Evolutionary conservation across 2,113 vertebrate genomes (phyloP), one percentile per base, ranked within the genome.

Genomic region (Solea solea): DNA sequence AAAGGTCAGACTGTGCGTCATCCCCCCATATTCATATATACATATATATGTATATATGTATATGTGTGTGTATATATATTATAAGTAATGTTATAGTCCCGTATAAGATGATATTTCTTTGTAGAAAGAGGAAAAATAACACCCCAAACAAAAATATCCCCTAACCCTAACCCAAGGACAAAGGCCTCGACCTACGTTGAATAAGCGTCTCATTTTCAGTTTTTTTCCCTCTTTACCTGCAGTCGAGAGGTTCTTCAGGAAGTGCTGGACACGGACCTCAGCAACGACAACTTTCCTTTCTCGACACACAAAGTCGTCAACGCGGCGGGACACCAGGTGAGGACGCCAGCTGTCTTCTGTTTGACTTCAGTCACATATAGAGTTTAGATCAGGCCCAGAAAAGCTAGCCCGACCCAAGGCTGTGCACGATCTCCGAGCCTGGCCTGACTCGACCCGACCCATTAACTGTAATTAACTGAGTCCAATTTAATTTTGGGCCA

Each of bases 271-370:
- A 62, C 94, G 0, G 96, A 99, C 86, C 94, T 99, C 81, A 96
- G 95, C 82, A 91, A 98, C 0, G 92, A 96, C 9, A 94, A 95
- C 15, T 99, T 99, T 69, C 96, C 97, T 0, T 99, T 99, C 93
- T 99, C 97, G 49, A 95, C 95, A 2, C 97, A 99, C 92, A 94
- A 94, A 80, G 83, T 98, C 48, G 91, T 93, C 61, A 91, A 42
- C 0, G 96, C 94, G 0, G 95, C 94, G 0, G 96, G 96, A 56
- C 95, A 95, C 88, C 85, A 81, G 95, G 97, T 98, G 91, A 84
- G 88, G 48, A 46, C 11, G 66, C 42, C 45, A 45, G 7, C 44
- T 67, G 3, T 16, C 44, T 69, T 49, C 80, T 52, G 5, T 70
- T 78, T 41, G 39, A 21, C 12, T 14, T 50, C 2, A 34, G 34